Conservation (phyloP, 2,888 invertebrate genomes). For the Salticus scenicus region DNA sequence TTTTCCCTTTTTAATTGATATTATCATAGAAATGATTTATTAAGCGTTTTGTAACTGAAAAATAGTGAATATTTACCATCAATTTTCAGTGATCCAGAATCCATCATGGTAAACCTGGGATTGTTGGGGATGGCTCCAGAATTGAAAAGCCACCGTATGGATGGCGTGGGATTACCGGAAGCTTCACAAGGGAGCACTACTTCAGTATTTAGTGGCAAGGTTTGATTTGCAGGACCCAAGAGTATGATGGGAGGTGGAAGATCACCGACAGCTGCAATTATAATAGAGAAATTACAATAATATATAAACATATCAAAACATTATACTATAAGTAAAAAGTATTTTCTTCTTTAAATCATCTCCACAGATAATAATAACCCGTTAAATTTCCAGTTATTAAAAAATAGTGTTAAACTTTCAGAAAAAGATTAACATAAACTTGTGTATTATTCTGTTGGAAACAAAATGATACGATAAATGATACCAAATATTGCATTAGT, state of each 20-base stretch:
- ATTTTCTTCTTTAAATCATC: no score
- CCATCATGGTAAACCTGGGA: slow-evolving; percentile 81
- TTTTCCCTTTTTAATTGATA: no score
- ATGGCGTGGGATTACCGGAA: slow-evolving; percentile 83
- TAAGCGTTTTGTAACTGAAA: no score
- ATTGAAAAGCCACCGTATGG: slow-evolving; percentile 87
- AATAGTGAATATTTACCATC: slow-evolving; percentile 81
- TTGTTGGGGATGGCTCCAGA: slow-evolving; percentile 78
- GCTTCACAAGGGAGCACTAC: slow-evolving; percentile 88
- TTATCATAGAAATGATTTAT: no score
- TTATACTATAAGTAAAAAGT: no score
- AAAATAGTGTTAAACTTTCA: no score
- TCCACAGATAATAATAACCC: no score
- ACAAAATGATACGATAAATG: no score
- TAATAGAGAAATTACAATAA: neutral
- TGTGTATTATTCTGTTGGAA: no score
- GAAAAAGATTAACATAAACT: no score
- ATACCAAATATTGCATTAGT: no score
- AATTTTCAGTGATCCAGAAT: slow-evolving; percentile 84
- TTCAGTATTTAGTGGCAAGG: slow-evolving; percentile 84
- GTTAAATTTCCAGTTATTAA: no score
- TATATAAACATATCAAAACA: neutral
- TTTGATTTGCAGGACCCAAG: slow-evolving; percentile 90
- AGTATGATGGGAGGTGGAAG: slow-evolving; percentile 90
- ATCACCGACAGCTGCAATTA: slow-evolving; percentile 74